Evolutionary conservation across 2,888 invertebrate genomes (phyloP), one percentile per base, ranked within the genome.

Genomic region (Gymnoscelis rufifasciata): DNA sequence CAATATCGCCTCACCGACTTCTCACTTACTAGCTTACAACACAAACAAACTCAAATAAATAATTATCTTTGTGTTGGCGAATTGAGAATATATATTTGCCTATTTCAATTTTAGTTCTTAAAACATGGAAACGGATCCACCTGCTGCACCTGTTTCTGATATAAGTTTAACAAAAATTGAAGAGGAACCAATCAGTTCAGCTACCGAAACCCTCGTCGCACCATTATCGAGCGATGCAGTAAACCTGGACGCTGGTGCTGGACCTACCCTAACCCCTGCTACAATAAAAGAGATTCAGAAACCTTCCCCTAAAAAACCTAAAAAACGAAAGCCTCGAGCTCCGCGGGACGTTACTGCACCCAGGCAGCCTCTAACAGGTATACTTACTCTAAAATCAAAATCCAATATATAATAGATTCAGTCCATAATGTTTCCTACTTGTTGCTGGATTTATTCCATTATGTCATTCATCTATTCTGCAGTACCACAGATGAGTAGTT

Each of bases 341-440:
- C 92, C 91, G 0, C 90, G 92, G 55, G 94, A 94, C 71, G 90
- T 90, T 7, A 93, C 93, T 37, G 93, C 93, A 1, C 93, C 93
- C 0, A 87, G 92, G 39, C 93, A 92, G 64, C 93, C 94, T 6
- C 81, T 93, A 8, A 93, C 93, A 46, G 93, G 93, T 91, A 70
- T 14, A 43, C 41, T 36, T 26, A 26, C n/a, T n/a, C n/a, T n/a
- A n/a, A n/a, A n/a, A n/a, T n/a, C n/a, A n/a, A n/a, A n/a, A n/a
- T n/a, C n/a, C n/a, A n/a, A n/a, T n/a, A n/a, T n/a, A n/a, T n/a
- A n/a, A n/a, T n/a, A n/a, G n/a, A n/a, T n/a, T n/a, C n/a, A n/a
- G n/a, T n/a, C n/a, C n/a, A n/a, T n/a, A n/a, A n/a, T n/a, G n/a
- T n/a, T n/a, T n/a, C n/a, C n/a, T n/a, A n/a, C n/a, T n/a, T n/a